A percentile compares a stretch with the other conserved stretches of the same genome.
Evolutionary conservation across 2,797 vertebrate species (phyloP).

Genomic region (Centroberyx gerrardi): DNA sequence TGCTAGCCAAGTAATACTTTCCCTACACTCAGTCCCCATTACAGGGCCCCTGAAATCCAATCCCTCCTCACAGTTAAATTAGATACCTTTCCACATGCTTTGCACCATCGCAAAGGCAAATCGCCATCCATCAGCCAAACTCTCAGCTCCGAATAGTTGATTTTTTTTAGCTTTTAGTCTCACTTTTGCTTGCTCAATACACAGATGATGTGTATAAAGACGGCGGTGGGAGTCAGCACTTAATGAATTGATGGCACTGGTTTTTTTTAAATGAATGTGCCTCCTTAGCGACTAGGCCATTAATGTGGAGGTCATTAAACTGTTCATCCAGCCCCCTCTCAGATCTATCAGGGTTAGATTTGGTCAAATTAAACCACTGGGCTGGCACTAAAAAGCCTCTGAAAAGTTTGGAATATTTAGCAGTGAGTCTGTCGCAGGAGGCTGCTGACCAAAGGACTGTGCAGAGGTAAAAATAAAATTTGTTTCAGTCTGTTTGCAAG

Average conservation of each 20-base stretch:
- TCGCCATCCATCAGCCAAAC: constrained; percentile 52
- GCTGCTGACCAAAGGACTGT: too few relatives aligned
- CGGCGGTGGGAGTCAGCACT: constrained; percentile 16
- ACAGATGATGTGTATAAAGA: constrained; percentile 60
- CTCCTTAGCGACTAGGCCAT: constrained; percentile 31
- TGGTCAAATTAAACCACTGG: constrained; percentile 64
- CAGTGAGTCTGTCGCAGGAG: background rate
- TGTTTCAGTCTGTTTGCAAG: too few relatives aligned
- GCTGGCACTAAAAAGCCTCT: constrained; percentile 60
- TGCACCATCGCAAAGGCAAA: constrained; percentile 33
- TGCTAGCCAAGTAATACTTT: constrained; percentile 57
- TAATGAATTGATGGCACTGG: constrained; percentile 44
- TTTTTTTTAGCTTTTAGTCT: background rate
- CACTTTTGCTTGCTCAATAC: constrained; percentile 39
- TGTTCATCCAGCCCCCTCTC: constrained; percentile 53
- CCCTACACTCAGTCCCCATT: constrained; percentile 40
- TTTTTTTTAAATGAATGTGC: constrained; percentile 39
- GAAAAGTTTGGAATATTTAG: constrained; percentile 36
- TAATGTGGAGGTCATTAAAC: constrained; percentile 68
- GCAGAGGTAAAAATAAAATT: too few relatives aligned
- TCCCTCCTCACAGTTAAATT: constrained; percentile 65
- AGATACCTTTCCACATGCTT: constrained; percentile 52
- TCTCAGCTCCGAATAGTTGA: constrained; percentile 30
- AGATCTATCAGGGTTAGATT: constrained; percentile 53
- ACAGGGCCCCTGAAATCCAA: constrained; percentile 54